Base-by-base conservation (phyloP, 2,888 invertebrate species). In the Nephrotoma appendiculata region DNA sequence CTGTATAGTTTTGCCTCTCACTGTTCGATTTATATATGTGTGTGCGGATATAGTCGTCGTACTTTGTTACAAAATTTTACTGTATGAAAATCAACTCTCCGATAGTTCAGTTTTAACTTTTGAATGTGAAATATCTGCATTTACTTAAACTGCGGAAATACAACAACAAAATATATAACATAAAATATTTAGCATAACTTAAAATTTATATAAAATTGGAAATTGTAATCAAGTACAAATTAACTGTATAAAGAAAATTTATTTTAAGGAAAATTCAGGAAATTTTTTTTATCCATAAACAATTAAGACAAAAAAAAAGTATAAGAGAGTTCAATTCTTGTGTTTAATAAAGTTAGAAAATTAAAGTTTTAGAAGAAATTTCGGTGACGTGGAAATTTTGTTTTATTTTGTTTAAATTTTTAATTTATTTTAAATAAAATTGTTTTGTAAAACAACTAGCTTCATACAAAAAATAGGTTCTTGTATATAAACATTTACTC, bases 51-150 rank as follows among this genome's bases (percentile, higher is more conserved):
- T 31, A 71, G 31, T 71, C 71, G 71, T 31, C 71, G 71, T 31
- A 31, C 71, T 71, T 71, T 71, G 31, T 71, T 71, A 31, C 71
- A 71, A 71, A 71, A 31, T 71, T 71, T 71, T 9, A 71, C 71
- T 11, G 71, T 71, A 71, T 52, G 71, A 71, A 71, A 71, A 71
- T 71, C 71, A 31, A 71, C 71, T 71, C 71, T 71, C 71, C 71
- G 71, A 71, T 71, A 71, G 85, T 85, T 44, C 19, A 85, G 85
- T 85, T 85, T 85, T 44, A 85, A 85, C 85, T 45, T 19, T 85
- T 44, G 85, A 85, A 44, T 85, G 84, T 84, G 42, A 44, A 85
- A 85, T 85, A 85, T 85, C 43, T 85, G 85, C 85, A 85, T 85
- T 84, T 84, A 83, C 41, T 84, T 84, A 84, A 12, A 42, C 42